Conservation (phyloP, 2,888 invertebrate species). For the Hybos culiciformis region DNA sequence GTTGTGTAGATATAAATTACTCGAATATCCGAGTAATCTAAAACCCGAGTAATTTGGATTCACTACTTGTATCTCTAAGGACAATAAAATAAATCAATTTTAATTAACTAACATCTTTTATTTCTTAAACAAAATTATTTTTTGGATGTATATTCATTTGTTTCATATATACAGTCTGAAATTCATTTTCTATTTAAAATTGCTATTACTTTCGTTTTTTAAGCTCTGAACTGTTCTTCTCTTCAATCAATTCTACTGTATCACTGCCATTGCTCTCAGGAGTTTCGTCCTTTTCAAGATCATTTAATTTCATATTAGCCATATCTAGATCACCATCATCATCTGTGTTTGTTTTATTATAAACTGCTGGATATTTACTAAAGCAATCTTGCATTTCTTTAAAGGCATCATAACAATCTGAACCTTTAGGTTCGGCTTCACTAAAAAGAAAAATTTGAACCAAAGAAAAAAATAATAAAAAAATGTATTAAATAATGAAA, state of each 20-base stretch:
- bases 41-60: no score
- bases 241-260: conserved; percentile 1
- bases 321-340: conserved; percentile 40
- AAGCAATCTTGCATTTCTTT: conserved; percentile 85
- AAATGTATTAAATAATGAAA: no score
- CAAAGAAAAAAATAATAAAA: no score
- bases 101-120: no score
- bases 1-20: no score
- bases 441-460: conserved; percentile 40
- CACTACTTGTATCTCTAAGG: no score
- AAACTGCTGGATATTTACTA: conserved; percentile 71
- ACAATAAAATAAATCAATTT: no score
- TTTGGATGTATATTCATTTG: no score
- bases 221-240: neutral
- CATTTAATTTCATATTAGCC: neutral
- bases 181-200: neutral
- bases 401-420: conserved; percentile 84
- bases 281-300: neutral
- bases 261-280: neutral
- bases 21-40: no score
- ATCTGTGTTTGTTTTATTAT: conserved; percentile 56
- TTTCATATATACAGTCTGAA: no score
- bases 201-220: neutral
- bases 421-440: conserved; percentile 77
- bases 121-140: no score